These are phyloP conservation scores for Sinosuthora webbiana DNA, from an alignment of 2,113 vertebrate genomes.

Conservation along the genomic window DNA sequence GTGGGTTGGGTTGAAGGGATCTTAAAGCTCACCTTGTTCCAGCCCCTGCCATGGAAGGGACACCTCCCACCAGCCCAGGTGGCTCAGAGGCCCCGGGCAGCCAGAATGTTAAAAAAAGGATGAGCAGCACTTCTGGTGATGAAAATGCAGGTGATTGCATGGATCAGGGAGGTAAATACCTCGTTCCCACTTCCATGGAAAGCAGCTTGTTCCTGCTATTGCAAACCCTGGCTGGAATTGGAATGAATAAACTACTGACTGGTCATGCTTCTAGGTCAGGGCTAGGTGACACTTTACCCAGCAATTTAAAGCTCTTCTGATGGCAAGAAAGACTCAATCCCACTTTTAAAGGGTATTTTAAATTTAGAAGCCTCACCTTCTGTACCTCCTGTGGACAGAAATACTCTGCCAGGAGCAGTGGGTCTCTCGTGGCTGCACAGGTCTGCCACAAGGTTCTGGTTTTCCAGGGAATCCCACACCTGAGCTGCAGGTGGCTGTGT, in stretches of 20 bases:
- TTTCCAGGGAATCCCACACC: not conserved
- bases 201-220: not conserved
- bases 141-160: not conserved
- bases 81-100: not conserved
- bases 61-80: not conserved
- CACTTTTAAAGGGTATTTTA: not conserved
- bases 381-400: not conserved
- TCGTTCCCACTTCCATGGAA: not conserved
- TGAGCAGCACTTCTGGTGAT: not conserved
- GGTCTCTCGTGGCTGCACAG: accelerated
- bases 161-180: not conserved
- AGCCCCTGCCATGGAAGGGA: not conserved
- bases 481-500: not conserved
- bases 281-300: not conserved
- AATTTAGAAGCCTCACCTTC: not conserved
- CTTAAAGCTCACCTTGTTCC: not conserved
- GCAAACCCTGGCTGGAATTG: not conserved
- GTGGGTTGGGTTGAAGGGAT: not conserved
- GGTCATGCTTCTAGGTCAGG: not conserved
- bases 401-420: not conserved
- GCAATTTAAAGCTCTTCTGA: not conserved
- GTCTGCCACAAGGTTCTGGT: not conserved
- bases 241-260: not conserved
- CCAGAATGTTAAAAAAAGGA: not conserved
- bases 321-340: not conserved